Evolutionary conservation across 2,888 invertebrate genomes (phyloP), one percentile per base, ranked within the genome.

Genomic region (Cheilosia impressa): DNA sequence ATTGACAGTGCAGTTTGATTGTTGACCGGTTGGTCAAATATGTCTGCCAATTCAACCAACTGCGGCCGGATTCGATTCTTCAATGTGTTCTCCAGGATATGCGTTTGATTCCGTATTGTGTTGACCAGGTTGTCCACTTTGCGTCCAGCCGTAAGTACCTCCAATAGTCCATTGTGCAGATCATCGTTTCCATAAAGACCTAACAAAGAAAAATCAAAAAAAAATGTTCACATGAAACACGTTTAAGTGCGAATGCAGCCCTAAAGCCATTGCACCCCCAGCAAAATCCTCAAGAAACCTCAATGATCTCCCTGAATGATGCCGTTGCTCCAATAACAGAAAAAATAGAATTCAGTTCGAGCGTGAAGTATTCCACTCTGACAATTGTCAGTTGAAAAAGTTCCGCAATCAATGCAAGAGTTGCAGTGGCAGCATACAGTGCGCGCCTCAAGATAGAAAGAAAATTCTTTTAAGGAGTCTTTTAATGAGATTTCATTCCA

Each of bases 161-260:
- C 96, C 89, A 96, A 94, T 91, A 98, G 93, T 9, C 97, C 98
- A 92, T 97, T 97, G 94, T 98, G 98, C 55, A 98, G 95, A 92
- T 98, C 97, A 92, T 98, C 98, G 93, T 98, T 98, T 47, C 98
- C 98, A 93, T 98, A 98, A 52, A 98, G 95, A 38, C 96, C 91
- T 91, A 52, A 52, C 34, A 50, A 13, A 58, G 41, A 22, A 43
- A 13, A 41, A 41, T 47, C 43, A 45, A n/a, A 50, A 41, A n/a
- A 41, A 24, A 27, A 31, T 31, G 19, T 63, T 4, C 3, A 22
- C 17, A 22, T 13, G 4, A 53, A 66, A 66, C 2, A 24, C 9
- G 17, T 17, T 47, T 19, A 47, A 19, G 47, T 47, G 31, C 31
- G 47, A 47, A 19, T 9, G 17, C 47, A 47, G 9, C 68, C 57